These are phyloP conservation scores for Hydrozoanthus tunicans DNA, from an alignment of 64 coral and sea anemone genomes.

Conservation along the genomic window DNA sequence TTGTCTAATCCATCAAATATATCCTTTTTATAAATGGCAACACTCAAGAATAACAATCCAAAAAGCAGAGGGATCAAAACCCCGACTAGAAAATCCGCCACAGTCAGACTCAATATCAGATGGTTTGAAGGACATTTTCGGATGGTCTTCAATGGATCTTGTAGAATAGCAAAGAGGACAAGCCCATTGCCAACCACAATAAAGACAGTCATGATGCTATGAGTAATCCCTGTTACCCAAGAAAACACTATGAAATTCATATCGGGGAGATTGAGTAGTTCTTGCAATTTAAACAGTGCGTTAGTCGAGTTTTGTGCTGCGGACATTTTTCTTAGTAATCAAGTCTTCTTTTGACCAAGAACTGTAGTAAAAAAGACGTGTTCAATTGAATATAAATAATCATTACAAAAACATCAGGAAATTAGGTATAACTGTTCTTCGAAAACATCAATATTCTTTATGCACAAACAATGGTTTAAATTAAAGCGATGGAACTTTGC, in stretches of 20 bases:
- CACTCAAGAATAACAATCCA: not conserved
- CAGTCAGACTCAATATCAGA: not conserved
- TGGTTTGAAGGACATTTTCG: not conserved
- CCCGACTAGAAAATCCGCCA: slow-evolving; percentile 1
- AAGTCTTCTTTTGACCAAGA: too few relatives aligned
- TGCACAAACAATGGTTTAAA: too few relatives aligned
- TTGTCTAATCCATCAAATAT: not conserved
- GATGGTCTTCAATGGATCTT: not conserved
- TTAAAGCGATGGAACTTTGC: too few relatives aligned
- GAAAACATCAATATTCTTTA: too few relatives aligned
- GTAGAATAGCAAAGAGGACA: not conserved
- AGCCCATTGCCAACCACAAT: not conserved
- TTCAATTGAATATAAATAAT: too few relatives aligned
- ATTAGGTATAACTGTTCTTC: too few relatives aligned
- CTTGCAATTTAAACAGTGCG: not conserved
- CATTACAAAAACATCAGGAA: too few relatives aligned
- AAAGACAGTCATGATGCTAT: not conserved
- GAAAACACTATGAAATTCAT: not conserved
- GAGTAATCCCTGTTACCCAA: not conserved
- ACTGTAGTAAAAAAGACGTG: too few relatives aligned
- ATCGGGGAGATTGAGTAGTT: not conserved
- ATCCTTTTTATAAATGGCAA: not conserved
- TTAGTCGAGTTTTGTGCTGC: not conserved
- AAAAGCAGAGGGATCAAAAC: not conserved
- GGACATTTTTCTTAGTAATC: not conserved